These are phyloP conservation scores for Apogon talboti DNA, from an alignment of 2,797 vertebrate species.

Conservation along the genomic window DNA sequence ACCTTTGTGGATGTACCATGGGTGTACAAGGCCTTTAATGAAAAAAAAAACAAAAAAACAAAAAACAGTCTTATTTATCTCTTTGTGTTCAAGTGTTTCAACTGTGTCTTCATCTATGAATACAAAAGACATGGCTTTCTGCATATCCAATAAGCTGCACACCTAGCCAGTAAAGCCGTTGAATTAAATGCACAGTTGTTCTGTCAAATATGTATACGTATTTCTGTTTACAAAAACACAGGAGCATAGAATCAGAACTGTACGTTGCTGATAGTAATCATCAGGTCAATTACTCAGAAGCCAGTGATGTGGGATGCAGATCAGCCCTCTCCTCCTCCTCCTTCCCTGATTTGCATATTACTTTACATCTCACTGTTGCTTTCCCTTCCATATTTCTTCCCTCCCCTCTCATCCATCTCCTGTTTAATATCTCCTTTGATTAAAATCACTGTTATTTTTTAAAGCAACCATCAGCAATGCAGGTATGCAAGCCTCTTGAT, in stretches of 20 bases:
- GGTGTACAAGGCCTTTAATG: background rate
- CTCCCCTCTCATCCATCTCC: conserved; percentile 24
- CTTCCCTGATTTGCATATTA: conserved; percentile 35
- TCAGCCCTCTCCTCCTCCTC: conserved; percentile 4
- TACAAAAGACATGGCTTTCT: background rate
- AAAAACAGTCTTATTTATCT: background rate
- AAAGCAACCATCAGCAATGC: conserved; percentile 61
- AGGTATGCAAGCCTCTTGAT: conserved; percentile 71
- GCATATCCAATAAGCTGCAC: background rate
- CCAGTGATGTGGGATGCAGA: conserved; percentile 33
- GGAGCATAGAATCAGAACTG: conserved; percentile 81
- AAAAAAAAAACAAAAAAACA: background rate
- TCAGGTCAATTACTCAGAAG: conserved; percentile 53
- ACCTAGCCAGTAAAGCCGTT: background rate
- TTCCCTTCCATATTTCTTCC: conserved; percentile 20
- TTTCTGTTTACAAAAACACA: conserved; percentile 70
- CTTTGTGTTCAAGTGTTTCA: background rate
- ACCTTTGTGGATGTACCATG: background rate
- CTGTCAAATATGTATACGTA: conserved; percentile 76
- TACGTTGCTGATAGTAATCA: conserved; percentile 80
- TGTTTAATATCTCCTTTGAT: conserved; percentile 51
- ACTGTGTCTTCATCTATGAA: background rate
- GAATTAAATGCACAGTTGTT: conserved; percentile 49
- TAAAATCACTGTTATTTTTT: conserved; percentile 67
- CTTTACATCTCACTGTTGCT: conserved; percentile 36